Evolutionary conservation across 92 coral and sea anemone genomes (phyloP).

Genomic region (Porites divaricata): DNA sequence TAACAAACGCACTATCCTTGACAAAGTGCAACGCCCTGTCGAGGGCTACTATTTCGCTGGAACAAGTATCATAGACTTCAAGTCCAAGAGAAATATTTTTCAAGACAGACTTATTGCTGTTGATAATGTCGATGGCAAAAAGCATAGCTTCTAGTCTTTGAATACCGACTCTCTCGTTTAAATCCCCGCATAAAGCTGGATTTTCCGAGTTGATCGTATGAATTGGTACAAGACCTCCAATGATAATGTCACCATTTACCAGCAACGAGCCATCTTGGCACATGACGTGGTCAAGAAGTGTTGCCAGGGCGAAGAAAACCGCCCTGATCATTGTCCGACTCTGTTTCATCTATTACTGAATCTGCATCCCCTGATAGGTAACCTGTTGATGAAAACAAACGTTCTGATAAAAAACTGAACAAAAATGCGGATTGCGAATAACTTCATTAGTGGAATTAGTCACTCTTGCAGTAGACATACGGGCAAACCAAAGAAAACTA

Average conservation of each 20-base stretch:
- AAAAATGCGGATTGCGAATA: too few species aligned
- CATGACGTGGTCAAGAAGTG: constrained; percentile 6
- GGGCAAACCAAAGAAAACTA: too few species aligned
- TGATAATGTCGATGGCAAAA: constrained; percentile 85
- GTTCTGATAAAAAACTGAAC: too few species aligned
- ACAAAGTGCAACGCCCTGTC: constrained; percentile 85
- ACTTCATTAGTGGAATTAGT: too few species aligned
- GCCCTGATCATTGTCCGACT: background rate
- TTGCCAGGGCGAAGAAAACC: constrained; percentile 14
- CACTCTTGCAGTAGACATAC: too few species aligned
- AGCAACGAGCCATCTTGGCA: constrained; percentile 32
- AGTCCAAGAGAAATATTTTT: constrained; percentile 81
- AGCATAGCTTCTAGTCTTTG: constrained; percentile 94
- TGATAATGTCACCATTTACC: constrained; percentile 68
- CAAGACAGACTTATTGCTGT: constrained; percentile 67
- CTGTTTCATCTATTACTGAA: background rate
- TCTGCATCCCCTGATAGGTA: too few species aligned
- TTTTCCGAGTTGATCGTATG: constrained; percentile 63
- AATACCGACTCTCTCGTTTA: constrained; percentile 88
- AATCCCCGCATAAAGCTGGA: constrained; percentile 20
- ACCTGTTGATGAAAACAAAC: too few species aligned
- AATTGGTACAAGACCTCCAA: constrained; percentile 92
- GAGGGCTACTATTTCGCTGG: constrained; percentile 81
- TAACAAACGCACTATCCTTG: constrained; percentile 50
- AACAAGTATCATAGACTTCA: constrained; percentile 86